Base-by-base conservation (phyloP, 2,113 vertebrate species). In the Gopherus evgoodei region DNA sequence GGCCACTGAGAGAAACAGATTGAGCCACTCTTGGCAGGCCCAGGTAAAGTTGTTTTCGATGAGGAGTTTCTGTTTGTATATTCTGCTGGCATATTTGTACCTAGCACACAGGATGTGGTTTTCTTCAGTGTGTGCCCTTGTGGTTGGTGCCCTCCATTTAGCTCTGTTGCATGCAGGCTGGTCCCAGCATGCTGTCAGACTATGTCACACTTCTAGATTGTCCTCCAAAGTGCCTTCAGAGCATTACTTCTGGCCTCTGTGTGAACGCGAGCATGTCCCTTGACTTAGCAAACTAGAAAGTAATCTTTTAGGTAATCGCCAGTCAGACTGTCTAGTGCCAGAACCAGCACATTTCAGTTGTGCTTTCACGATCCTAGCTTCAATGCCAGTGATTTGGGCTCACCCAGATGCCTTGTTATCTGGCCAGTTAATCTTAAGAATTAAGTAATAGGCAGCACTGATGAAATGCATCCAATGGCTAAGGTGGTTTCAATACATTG, bases 301-400 rank as follows among this genome's bases (percentile, higher is more conserved):
- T 50, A 0, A 0, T 49, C 35, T 83, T 82, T 90, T 42, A 69
- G 82, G 50, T 42, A 57, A 53, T 57, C 57, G 75, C 57, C 14
- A 2, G 0, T 53, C 44, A 0, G 0, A 87, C 72, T 31, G 72
- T 1, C 1, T 0, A 0, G 21, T 59, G 80, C 91, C 44, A 38
- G 27, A 69, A 22, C 38, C n/a, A 3, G 62, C 35, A 27, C 8
- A 1, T 62, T 1, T 0, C 47, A 31, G 9, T 4, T 2, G 1
- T 80, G 86, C 54, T 59, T 81, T 49, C 11, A 1, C 13, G 65
- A 16, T 47, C 17, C 1, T 24, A 49, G 62, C 57, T 83, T 57
- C 24, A 1, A 0, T 85, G 29, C 54, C 2, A 1, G 85, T 19
- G 53, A 57, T 9, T 65, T 50, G 56, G 19, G 19, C 16, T 81